Percentiles rank a stretch among this genome's conserved stretches.
These are phyloP conservation scores for Stenolophus ochropezus DNA, from an alignment of 2,888 invertebrate species.

Conservation along the genomic window DNA sequence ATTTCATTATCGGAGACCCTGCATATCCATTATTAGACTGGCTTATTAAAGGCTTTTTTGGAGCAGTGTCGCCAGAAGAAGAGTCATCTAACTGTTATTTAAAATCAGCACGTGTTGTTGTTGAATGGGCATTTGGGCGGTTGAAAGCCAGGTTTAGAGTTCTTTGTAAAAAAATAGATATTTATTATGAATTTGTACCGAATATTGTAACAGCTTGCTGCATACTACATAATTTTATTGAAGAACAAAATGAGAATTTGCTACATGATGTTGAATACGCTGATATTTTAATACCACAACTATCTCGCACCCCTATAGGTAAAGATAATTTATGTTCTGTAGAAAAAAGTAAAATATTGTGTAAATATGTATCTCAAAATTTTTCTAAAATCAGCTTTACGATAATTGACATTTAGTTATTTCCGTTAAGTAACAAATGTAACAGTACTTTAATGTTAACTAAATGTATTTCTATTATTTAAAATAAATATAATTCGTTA, in stretches of 20 bases:
- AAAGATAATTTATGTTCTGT: too few species aligned
- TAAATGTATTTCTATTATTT: too few species aligned
- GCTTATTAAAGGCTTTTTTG: constrained; percentile 28
- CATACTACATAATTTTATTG: constrained; percentile 63
- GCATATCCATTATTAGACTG: neutral
- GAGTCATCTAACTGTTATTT: constrained; percentile 6
- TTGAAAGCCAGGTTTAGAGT: constrained; percentile 63
- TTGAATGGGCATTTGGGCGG: constrained; percentile 64
- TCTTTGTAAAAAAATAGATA: constrained; percentile 62
- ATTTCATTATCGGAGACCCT: neutral
- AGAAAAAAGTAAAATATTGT: too few species aligned
- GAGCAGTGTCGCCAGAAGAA: constrained; percentile 3
- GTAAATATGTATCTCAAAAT: too few species aligned
- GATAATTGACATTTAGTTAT: too few species aligned
- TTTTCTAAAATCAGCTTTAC: too few species aligned
- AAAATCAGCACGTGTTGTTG: constrained; percentile 60
- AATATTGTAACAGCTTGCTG: constrained; percentile 62
- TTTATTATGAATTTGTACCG: constrained; percentile 61
- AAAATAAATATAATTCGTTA: too few species aligned
- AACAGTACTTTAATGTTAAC: too few species aligned
- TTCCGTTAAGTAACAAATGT: too few species aligned
- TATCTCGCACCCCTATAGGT: neutral
- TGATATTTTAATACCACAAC: constrained; percentile 9
- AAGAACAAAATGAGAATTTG: constrained; percentile 61
- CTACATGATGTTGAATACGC: constrained; percentile 2